A percentile compares a stretch with the other conserved stretches of the same genome.
Conservation (phyloP, 2,797 vertebrate species). For the Sebastes iracundus region DNA sequence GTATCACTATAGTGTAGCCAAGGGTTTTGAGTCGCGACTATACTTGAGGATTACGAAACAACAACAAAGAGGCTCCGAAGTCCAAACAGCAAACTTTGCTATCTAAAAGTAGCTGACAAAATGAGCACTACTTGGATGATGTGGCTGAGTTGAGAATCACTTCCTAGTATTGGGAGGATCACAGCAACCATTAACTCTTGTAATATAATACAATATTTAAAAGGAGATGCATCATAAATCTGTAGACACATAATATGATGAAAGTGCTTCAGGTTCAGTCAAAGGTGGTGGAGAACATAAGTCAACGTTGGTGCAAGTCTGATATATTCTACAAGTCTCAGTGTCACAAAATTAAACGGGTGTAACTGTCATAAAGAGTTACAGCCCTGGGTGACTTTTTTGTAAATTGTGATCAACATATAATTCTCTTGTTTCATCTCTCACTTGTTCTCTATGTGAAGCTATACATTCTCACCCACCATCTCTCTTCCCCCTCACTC, state of each 20-base stretch:
- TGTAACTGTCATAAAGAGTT: background rate
- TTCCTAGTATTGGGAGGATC: background rate
- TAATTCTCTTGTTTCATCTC: background rate
- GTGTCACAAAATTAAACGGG: background rate
- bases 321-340: background rate
- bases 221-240: background rate
- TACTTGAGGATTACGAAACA: background rate
- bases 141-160: background rate
- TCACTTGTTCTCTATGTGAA: constrained; percentile 18
- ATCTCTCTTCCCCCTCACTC: background rate
- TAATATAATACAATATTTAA: background rate
- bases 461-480: background rate
- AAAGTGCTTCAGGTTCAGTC: background rate
- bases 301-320: background rate
- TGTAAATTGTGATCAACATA: constrained; percentile 26
- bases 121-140: background rate
- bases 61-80: too few species aligned
- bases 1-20: too few species aligned
- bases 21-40: background rate
- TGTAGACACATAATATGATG: background rate
- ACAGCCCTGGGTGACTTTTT: background rate
- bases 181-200: background rate
- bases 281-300: background rate
- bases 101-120: background rate
- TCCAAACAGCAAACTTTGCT: too few species aligned